phyloP scores from a whole-genome alignment of 2,797 vertebrate species.

The Neopelma chrysocephalum region DNA sequence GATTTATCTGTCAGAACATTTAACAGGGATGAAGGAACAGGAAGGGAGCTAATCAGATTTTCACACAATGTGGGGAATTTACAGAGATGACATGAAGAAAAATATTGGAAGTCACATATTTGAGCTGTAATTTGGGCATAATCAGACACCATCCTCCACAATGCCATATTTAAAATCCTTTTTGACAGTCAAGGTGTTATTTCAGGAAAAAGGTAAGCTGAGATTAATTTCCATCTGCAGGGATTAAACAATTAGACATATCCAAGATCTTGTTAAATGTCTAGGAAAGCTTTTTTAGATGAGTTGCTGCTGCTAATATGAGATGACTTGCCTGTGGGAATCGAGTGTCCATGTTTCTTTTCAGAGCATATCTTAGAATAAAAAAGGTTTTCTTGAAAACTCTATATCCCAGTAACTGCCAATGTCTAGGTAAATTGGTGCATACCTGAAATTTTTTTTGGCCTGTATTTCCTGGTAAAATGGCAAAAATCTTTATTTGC shows the following conservation, averaged over 20 bases:
- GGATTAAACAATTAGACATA: constrained; percentile 27
- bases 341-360: background rate
- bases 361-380: background rate
- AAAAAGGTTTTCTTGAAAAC: background rate
- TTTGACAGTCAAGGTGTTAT: background rate
- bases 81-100: background rate
- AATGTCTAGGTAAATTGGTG: background rate
- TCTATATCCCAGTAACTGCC: background rate
- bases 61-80: background rate
- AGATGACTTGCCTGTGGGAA: background rate
- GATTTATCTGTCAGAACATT: constrained; percentile 17
- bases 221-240: constrained; percentile 35
- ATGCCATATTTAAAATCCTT: background rate
- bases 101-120: background rate
- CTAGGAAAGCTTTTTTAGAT: background rate
- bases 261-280: constrained; percentile 5
- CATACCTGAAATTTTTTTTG: background rate
- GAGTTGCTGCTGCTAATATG: background rate
- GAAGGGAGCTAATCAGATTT: constrained; percentile 23
- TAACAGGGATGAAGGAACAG: background rate
- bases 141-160: background rate
- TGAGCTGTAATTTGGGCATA: background rate
- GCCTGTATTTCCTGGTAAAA: background rate
- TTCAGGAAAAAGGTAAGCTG: background rate
- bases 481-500: background rate